Conservation (phyloP, 2,888 invertebrate species). For the Ormia ochracea region DNA sequence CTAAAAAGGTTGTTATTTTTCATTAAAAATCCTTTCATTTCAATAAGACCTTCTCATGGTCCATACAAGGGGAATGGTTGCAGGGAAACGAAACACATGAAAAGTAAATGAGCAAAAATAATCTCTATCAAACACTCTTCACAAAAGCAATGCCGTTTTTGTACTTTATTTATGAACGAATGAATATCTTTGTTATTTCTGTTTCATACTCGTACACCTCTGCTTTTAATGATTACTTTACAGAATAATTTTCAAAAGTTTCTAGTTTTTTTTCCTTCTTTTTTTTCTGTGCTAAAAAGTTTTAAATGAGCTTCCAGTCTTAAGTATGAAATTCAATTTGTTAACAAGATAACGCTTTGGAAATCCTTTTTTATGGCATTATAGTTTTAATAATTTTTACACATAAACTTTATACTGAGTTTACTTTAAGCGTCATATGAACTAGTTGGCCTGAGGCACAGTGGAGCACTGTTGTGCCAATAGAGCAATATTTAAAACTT, state of each 20-base stretch:
- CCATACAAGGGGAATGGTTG: not conserved
- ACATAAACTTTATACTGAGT: not conserved
- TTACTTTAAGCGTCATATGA: not conserved
- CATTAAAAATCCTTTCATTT: constrained; percentile 12
- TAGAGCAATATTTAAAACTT: no score
- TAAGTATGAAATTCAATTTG: constrained; percentile 36
- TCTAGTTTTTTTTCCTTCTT: not conserved
- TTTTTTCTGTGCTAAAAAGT: not conserved
- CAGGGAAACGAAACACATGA: not conserved
- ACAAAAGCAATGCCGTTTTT: not conserved
- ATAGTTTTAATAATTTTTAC: not conserved
- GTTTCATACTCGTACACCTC: not conserved
- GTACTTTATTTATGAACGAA: not conserved
- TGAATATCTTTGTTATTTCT: no score
- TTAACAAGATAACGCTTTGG: constrained; percentile 10
- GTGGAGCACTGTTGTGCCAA: no score
- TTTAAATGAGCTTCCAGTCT: not conserved
- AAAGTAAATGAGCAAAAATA: constrained; percentile 14
- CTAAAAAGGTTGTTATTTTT: constrained; percentile 26
- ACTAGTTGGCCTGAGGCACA: not conserved
- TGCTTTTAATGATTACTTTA: constrained; percentile 5
- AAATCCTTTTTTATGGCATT: constrained; percentile 3
- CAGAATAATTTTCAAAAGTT: not conserved
- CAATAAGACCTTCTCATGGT: not conserved
- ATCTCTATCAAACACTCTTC: constrained; percentile 16